A percentile compares a stretch with the other conserved stretches of the same genome.
Conservation (phyloP, 2,888 invertebrate genomes). For the Lochmaea capreae region DNA sequence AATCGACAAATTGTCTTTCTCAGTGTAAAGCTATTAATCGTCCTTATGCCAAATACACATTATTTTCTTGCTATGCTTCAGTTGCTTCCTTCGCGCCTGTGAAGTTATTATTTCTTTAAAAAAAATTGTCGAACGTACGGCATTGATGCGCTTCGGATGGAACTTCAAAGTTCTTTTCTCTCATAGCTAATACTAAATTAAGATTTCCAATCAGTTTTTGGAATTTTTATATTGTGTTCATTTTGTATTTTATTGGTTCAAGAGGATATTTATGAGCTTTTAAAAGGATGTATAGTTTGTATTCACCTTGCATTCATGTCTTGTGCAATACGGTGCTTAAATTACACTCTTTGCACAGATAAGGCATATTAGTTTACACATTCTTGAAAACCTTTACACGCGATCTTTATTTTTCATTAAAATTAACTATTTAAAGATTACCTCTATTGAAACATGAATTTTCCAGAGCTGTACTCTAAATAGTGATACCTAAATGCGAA, state of each 20-base stretch:
- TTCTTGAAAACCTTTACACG: slow-evolving; percentile 38
- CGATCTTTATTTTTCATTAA: slow-evolving; percentile 33
- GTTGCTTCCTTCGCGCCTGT: slow-evolving; percentile 4
- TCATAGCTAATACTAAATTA: slow-evolving; percentile 54
- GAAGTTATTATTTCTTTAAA: not conserved
- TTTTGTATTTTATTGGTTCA: slow-evolving; percentile 52
- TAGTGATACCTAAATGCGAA: not conserved
- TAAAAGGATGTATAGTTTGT: slow-evolving; percentile 42
- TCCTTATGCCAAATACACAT: not conserved
- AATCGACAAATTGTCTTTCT: slow-evolving; percentile 8
- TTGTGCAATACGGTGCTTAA: slow-evolving; percentile 36
- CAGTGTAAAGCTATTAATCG: slow-evolving; percentile 7
- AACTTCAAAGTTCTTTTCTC: slow-evolving; percentile 42
- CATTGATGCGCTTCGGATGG: slow-evolving; percentile 41
- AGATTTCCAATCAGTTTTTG: slow-evolving; percentile 56
- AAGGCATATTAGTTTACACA: slow-evolving; percentile 42
- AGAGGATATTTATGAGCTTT: slow-evolving; percentile 47
- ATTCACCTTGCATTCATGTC: slow-evolving; percentile 34
- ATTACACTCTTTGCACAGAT: slow-evolving; percentile 36
- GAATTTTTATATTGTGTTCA: slow-evolving; percentile 52
- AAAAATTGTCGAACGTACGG: slow-evolving; percentile 6
- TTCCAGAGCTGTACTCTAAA: not conserved
- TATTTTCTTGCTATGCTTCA: slow-evolving; percentile 9
- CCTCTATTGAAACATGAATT: slow-evolving; percentile 11
- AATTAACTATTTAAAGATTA: slow-evolving; percentile 29